Base-by-base conservation (phyloP, 2,797 vertebrate genomes). In the Brachymystax lenok region DNA sequence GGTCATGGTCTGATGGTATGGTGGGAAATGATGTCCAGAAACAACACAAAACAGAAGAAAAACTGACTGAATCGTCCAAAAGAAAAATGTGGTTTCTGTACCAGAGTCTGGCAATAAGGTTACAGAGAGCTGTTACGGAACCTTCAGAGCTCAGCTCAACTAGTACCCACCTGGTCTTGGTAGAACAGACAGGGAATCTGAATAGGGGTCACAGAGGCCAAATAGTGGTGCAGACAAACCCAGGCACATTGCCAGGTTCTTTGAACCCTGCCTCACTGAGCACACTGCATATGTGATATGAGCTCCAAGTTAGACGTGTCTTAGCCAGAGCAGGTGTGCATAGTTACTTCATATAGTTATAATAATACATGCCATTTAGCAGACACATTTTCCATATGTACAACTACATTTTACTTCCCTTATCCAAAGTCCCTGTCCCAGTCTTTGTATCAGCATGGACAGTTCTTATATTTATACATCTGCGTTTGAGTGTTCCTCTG, bases 321-420 rank as follows among this genome's bases (percentile, higher is more conserved):
- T 77, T 52, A 27, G 16, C 67, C 40, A 77, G 13, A 54, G 16
- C 46, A 76, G 71, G 64, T 8, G 52, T 59, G 76, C 56, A 63
- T 63, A 17, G 16, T n/a, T 68, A 50, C 30, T 40, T 30, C 0
- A 19, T 16, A 30, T 46, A 46, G 12, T 46, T 10, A 35, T 35
- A 35, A 40, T 40, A 40, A 40, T 10, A 40, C 8, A 40, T 40
- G 0, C 2, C 40, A 40, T 40, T 40, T 40, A 40, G 40, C 8
- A 40, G 40, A 10, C 40, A 10, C 40, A 46, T 40, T 40, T 40
- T 40, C 40, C 7, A 8, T 10, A 10, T 40, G 40, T 40, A 10
- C 8, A 40, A 40, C 8, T 10, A 40, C 2, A 46, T 46, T 30
- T 16, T 24, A 50, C 69, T 1, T 35, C 12, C 7, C 30, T 27